Evolutionary conservation across 2,888 invertebrate species (phyloP).

Genomic region (Melolontha melolontha): DNA sequence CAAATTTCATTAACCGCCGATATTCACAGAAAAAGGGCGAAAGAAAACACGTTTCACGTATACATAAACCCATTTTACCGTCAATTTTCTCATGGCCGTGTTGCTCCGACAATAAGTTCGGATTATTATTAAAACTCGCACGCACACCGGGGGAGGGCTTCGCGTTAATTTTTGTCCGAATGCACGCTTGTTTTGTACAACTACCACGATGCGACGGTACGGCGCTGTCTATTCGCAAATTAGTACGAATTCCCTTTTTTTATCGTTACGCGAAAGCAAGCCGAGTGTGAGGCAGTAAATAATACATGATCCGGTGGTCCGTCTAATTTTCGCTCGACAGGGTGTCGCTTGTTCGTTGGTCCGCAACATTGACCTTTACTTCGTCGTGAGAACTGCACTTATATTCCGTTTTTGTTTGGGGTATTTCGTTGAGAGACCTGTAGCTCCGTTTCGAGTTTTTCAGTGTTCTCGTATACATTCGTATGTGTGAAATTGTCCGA

Average conservation of each 20-base stretch:
- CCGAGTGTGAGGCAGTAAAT: slow-evolving; percentile 58
- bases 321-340: slow-evolving; percentile 58
- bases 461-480: background rate
- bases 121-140: slow-evolving; percentile 37
- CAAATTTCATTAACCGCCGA: background rate
- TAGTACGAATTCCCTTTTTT: slow-evolving; percentile 41
- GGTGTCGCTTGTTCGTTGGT: slow-evolving; percentile 60
- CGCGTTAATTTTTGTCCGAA: slow-evolving; percentile 27
- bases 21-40: background rate
- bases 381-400: slow-evolving; percentile 59
- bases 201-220: no score
- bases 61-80: slow-evolving; percentile 26
- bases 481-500: slow-evolving; percentile 35
- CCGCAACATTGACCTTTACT: slow-evolving; percentile 60
- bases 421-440: slow-evolving; percentile 23
- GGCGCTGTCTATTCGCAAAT: slow-evolving; percentile 33
- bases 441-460: background rate
- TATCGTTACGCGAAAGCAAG: slow-evolving; percentile 53
- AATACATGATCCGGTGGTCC: slow-evolving; percentile 56
- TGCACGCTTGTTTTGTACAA: no score
- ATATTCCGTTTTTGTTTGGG: slow-evolving; percentile 29
- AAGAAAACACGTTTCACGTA: slow-evolving; percentile 27
- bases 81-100: slow-evolving; percentile 30
- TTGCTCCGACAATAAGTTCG: slow-evolving; percentile 17
- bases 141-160: slow-evolving; percentile 15